Conservation (phyloP, 2,797 vertebrate species). For the Harpagifer antarcticus region DNA sequence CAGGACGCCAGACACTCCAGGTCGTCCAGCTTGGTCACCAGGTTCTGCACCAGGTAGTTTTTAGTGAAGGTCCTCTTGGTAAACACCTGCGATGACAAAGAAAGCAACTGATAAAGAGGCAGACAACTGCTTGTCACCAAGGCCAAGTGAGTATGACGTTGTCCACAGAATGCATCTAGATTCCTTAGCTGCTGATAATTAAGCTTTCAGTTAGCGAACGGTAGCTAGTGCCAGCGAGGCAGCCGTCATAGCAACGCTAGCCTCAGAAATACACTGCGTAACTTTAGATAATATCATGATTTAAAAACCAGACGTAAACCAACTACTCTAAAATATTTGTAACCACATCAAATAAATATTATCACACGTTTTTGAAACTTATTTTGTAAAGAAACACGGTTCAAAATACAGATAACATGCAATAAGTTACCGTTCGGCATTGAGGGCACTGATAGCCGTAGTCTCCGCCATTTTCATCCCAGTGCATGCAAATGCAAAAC, state of each 20-base stretch:
- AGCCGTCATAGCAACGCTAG: conserved; percentile 22
- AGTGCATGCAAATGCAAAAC: conserved; percentile 86
- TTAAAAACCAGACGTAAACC: not conserved
- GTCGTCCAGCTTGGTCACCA: conserved; percentile 85
- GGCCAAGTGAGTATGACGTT: not conserved
- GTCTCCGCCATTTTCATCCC: conserved; percentile 87
- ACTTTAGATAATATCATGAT: conserved; percentile 1
- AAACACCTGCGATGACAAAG: conserved; percentile 78
- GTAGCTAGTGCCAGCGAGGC: not conserved
- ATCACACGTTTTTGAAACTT: accelerated
- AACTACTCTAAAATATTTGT: accelerated
- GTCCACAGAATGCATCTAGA: too few species aligned
- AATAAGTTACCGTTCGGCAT: conserved; percentile 73
- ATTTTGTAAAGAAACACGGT: accelerated
- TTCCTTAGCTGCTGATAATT: not conserved
- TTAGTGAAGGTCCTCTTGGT: conserved; percentile 86
- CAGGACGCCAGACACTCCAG: conserved; percentile 79
- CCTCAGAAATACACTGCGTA: conserved; percentile 21
- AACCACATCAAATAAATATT: accelerated
- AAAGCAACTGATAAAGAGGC: not conserved
- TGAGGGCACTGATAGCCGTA: conserved; percentile 85
- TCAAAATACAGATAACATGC: not conserved
- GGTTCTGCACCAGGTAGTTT: conserved; percentile 88
- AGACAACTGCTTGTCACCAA: not conserved
- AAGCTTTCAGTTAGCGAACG: conserved; percentile 2